Percentiles rank a stretch among this genome's conserved stretches.
Conservation (phyloP, 2,797 vertebrate genomes). For the Falco rusticolus region DNA sequence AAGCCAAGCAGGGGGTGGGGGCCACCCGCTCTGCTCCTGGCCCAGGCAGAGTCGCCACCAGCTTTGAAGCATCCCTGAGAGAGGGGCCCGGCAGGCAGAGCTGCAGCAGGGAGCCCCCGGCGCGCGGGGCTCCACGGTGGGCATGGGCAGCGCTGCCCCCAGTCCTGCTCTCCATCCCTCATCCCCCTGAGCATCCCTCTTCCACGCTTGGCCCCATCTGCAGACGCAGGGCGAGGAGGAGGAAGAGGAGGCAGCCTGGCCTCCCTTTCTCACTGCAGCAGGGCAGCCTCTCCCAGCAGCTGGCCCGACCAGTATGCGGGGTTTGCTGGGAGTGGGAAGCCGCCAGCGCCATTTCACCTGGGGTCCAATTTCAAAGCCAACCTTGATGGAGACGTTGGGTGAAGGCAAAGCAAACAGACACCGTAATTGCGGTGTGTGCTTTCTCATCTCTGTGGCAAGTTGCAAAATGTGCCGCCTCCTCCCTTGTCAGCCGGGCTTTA, state of each 20-base stretch:
- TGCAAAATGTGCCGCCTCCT: constrained; percentile 69
- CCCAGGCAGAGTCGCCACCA: rapidly evolving
- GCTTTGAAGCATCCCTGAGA: not conserved
- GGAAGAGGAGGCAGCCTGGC: not conserved
- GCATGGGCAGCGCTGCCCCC: not conserved
- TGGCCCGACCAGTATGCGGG: not conserved
- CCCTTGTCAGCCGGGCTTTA: constrained; percentile 56
- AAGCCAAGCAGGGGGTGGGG: not conserved
- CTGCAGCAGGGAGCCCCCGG: not conserved
- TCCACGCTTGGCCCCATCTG: not conserved
- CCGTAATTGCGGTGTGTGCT: constrained; percentile 9
- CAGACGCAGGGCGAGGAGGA: not conserved
- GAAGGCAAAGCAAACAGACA: constrained; percentile 51
- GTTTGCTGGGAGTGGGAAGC: not conserved
- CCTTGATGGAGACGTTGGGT: not conserved
- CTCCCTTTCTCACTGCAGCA: not conserved
- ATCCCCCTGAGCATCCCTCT: not conserved
- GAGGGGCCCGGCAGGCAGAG: not conserved
- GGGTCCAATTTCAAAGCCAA: constrained; percentile 22
- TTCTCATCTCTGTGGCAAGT: constrained; percentile 34
- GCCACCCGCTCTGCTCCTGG: rapidly evolving
- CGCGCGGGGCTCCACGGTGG: rapidly evolving
- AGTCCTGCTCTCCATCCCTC: not conserved
- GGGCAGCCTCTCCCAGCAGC: not conserved
- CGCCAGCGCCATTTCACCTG: not conserved